Base-by-base conservation (phyloP, 2,888 invertebrate species). In the Tetheella fluctuosa region DNA sequence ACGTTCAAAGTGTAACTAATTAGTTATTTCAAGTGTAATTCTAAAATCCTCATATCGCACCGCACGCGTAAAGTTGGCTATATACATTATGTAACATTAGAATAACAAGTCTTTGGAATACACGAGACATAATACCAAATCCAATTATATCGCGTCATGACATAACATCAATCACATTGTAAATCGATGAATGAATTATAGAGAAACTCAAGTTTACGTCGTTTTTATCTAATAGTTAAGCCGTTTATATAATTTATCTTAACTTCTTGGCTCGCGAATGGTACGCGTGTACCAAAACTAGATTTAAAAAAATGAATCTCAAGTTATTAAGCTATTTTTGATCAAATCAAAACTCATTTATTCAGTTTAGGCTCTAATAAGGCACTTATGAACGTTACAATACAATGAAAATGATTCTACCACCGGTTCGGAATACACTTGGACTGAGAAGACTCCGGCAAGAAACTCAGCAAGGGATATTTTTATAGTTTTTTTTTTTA, bases 111-210 rank as follows among this genome's bases (percentile, higher is more conserved):
- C 48, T 48, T 20, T 10, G 37, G 7, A 48, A 48, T 48, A 48
- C 20, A n/a, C 48, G 48, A 48, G 20, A 48, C n/a, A 25, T 7
- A 48, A 20, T 20, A 48, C 48, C 48, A 17, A 48, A 48, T 17
- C 48, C 48, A 52, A 28, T 25, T 56, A 56, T 23, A 28, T 1
- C 37, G 23, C 28, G 20, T 54, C 6, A 55, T 58, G 58, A 54
- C 2, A 30, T 13, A 37, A 52, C 42, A 53, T 25, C 30, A n/a
- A 54, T 28, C 28, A 28, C 10, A n/a, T n/a, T 48, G 20, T 20
- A 20, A 48, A 48, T 48, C 10, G 10, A 10, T 20, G 20, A 48
- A 48, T 48, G 20, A 20, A 48, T 20, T 20, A 20, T 10, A 48
- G 48, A 48, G 42, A 48, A 48, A 48, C 48, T 48, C 17, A 20